Evolutionary conservation across 1,140 invertebrate genomes (phyloP).

Genomic region (Drosophila subobscura): DNA sequence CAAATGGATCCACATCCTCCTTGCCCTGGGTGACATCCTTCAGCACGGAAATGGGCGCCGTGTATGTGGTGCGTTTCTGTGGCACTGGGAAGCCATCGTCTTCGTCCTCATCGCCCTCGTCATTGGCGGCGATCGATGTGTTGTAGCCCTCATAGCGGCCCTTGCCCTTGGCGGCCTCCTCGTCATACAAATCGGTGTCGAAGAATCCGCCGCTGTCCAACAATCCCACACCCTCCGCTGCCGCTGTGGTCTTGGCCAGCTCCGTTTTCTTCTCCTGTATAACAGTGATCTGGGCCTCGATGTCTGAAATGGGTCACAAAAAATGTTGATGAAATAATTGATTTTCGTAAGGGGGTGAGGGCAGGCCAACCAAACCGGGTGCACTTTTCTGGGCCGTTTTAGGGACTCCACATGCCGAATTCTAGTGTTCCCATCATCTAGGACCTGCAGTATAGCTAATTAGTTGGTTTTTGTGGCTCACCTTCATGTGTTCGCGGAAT

Average conservation of each 20-base stretch:
- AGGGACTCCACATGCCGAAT: no score
- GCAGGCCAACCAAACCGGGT: constrained; percentile 15
- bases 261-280: constrained; percentile 95
- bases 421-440: no score
- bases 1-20: constrained; percentile 98
- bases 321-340: constrained; percentile 45
- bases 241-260: constrained; percentile 86
- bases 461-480: constrained; percentile 85
- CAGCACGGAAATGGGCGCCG: constrained; percentile 93
- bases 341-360: constrained; percentile 35
- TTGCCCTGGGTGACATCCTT: constrained; percentile 94
- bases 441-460: background rate
- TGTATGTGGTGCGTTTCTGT: constrained; percentile 90
- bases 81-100: constrained; percentile 89
- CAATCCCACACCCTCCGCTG: constrained; percentile 90
- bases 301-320: constrained; percentile 87
- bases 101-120: constrained; percentile 91
- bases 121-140: constrained; percentile 97
- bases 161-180: constrained; percentile 85
- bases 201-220: constrained; percentile 93
- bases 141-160: constrained; percentile 97
- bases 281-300: constrained; percentile 96
- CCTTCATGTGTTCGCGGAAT: constrained; percentile 92
- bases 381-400: no score
- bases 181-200: constrained; percentile 97